Base-by-base conservation (phyloP, 2,113 vertebrate species). In the Lycaon pictus region DNA sequence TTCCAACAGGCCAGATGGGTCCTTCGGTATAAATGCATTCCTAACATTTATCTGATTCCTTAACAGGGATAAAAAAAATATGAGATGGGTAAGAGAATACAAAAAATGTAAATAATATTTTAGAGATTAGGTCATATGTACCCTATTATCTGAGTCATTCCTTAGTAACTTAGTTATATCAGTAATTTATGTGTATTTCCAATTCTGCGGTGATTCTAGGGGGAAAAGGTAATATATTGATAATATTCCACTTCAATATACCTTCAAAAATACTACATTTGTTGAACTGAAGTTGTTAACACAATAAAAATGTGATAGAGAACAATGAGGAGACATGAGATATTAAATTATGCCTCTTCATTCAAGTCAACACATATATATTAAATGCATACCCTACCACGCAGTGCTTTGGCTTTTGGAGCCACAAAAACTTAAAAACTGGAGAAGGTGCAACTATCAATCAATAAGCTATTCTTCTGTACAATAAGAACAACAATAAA, bases 21-120 rank as follows among this genome's bases (percentile, higher is more conserved):
- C 88, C 2, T 29, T 86, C 20, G 20, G 16, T 51, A 84, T 27
- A 93, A 93, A 74, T 67, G 17, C 19, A 71, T 67, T 86, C 13
- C 25, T 77, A n/a, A 74, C 23, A 84, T 87, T 63, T 63, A 88
- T 63, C 27, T 91, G 62, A 93, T 95, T 95, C 12, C 88, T 90
- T 83, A 76, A 56, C 1, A 88, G 62, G 20, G 17, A 69, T 69
- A 19, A 48, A 62, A 76, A 20, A 94, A 79, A 88, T 87, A 84
- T 71, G 13, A 7, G 7, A 97, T 69, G 3, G 1, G 0, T 32
- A 86, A 80, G 25, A 91, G 16, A 90, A 72, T 17, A 60, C 3
- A 87, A 82, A 90, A 82, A 87, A 77, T 65, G 2, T 51, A 93
- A 84, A 55, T 65, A 60, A 43, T 72, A 76, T 53, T 96, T 96